These are phyloP conservation scores for Pseudomyrmex flavicornis DNA, from an alignment of 1,140 invertebrate genomes.

Conservation along the genomic window DNA sequence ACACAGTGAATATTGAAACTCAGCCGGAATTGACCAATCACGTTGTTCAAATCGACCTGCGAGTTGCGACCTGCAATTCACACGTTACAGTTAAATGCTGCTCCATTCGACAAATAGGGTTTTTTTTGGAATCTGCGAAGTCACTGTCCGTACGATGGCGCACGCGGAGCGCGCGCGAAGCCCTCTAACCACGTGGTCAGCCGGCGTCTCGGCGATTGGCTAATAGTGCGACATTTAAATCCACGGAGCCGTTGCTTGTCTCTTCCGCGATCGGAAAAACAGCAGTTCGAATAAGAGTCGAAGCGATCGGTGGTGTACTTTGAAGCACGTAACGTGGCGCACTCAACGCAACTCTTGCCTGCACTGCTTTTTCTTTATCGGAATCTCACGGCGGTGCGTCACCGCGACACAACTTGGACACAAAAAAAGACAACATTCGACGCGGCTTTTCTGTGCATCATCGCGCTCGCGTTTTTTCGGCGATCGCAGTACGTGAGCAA, in stretches of 20 bases:
- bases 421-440: no score
- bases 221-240: slow-evolving; percentile 69
- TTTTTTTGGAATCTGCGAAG: no score
- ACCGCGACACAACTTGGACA: no score
- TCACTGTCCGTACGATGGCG: neutral
- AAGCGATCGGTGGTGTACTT: slow-evolving; percentile 1
- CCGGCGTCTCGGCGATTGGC: slow-evolving; percentile 58
- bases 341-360: neutral
- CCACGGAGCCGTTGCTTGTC: slow-evolving; percentile 71
- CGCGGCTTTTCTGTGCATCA: no score
- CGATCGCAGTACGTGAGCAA: no score
- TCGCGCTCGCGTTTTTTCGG: no score
- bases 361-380: neutral
- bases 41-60: no score
- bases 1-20: no score
- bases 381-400: neutral
- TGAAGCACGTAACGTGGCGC: neutral
- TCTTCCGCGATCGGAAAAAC: slow-evolving; percentile 55
- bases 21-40: no score
- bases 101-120: no score
- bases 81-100: no score
- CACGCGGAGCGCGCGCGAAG: neutral
- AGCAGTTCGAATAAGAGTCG: slow-evolving; percentile 63
- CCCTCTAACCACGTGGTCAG: slow-evolving; percentile 49
- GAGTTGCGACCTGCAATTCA: no score